Conservation (phyloP, 2,888 invertebrate genomes). For the Hartigia nigra region DNA sequence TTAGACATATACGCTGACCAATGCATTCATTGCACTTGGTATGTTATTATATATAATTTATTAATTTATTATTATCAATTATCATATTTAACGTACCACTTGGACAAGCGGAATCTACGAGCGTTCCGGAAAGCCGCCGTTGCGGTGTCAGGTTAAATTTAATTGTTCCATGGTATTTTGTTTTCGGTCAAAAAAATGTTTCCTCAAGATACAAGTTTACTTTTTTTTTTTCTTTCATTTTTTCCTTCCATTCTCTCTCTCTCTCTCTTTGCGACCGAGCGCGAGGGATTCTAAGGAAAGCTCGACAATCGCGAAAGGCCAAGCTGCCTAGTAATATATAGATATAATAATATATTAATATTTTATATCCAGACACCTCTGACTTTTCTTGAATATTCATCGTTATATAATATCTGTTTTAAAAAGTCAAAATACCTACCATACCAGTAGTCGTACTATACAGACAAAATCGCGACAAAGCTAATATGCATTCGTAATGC, state of each 20-base stretch:
- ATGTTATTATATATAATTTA: slow-evolving; percentile 50
- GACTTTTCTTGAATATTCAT: slow-evolving; percentile 39
- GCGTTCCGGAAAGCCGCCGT: slow-evolving; percentile 27
- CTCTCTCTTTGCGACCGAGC: background rate
- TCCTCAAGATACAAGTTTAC: background rate
- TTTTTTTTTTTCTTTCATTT: background rate
- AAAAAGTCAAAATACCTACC: slow-evolving; percentile 39
- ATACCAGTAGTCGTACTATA: slow-evolving; percentile 40
- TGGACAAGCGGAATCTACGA: slow-evolving; percentile 47
- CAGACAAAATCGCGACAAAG: slow-evolving; percentile 27
- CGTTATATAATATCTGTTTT: slow-evolving; percentile 30
- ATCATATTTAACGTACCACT: slow-evolving; percentile 46
- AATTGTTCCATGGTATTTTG: background rate
- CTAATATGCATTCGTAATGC: background rate
- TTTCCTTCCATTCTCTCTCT: background rate
- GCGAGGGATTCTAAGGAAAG: slow-evolving; percentile 26
- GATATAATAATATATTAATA: slow-evolving; percentile 39
- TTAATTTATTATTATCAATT: slow-evolving; percentile 46
- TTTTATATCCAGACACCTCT: slow-evolving; percentile 48
- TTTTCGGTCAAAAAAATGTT: slow-evolving; percentile 4
- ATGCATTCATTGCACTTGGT: slow-evolving; percentile 58
- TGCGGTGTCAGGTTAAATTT: background rate
- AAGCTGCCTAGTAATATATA: slow-evolving; percentile 28
- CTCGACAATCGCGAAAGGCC: slow-evolving; percentile 35
- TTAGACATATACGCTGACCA: slow-evolving; percentile 66